Evolutionary conservation across 2,888 invertebrate species (phyloP), one percentile per base, ranked within the genome.

Genomic region (Hirudinaria manillensis): DNA sequence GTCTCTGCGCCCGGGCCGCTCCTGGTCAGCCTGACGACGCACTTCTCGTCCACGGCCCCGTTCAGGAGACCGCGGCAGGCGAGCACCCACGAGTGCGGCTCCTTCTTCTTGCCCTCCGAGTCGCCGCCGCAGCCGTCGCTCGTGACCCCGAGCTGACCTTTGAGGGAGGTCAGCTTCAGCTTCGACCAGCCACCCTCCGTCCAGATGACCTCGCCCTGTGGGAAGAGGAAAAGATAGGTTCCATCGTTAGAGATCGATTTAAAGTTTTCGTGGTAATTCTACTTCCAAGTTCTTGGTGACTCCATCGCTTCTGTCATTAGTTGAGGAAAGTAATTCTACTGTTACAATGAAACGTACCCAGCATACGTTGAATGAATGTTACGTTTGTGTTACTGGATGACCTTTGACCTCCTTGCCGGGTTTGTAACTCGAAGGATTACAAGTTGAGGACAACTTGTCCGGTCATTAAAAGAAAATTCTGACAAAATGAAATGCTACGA

Each of bases 21-120:
- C 76, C 83, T 82, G 34, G 96, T 89, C 56, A 99, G 88, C 84
- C 97, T 94, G 87, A 99, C 98, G 76, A 91, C 90, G 70, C 91
- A 90, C 75, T 92, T 92, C 81, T 93, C 90, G 0, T 90, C 89
- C 29, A 98, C 88, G 0, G 93, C 92, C 10, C 95, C 88, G 0
- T 96, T 94, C 0, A 95, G 89, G 38, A 94, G 88, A 81, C 93
- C 93, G 81, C 96, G 95, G 80, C 95, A 95, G 79, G 97, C 91
- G 70, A 97, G 88, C 2, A 96, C 93, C 99, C 99, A 99, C 56
- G 94, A 92, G 83, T 96, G 95, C 73, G 81, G 81, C 51, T 82
- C 82, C n/a, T 51, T 51, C 27, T 27, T n/a, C 13, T n/a, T 32
- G 13, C 32, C 55, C 32, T 24, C 27, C 1, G 19, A 24, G 45